Percentiles rank a stretch among this genome's conserved stretches.
phyloP scores from a whole-genome alignment of 2,797 vertebrate species.

The Lagocephalus sceleratus region DNA sequence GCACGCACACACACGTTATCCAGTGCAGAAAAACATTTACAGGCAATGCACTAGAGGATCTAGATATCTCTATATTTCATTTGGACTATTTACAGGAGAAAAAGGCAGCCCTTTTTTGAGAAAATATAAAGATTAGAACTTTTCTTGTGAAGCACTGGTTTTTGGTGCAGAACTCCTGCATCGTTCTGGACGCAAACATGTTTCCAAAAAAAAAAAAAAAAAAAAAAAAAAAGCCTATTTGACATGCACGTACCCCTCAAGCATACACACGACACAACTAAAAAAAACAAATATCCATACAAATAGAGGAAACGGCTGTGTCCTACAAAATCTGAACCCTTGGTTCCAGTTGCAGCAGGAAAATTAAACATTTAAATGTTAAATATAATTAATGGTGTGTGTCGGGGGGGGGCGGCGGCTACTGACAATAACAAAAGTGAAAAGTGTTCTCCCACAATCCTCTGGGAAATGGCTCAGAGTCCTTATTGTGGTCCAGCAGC shows the following conservation, averaged over 20 bases:
- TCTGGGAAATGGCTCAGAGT: slow-evolving; percentile 66
- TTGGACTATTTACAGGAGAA: slow-evolving; percentile 81
- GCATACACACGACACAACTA: slow-evolving; percentile 51
- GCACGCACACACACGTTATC: slow-evolving; percentile 8
- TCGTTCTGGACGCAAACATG: slow-evolving; percentile 48
- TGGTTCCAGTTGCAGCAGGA: slow-evolving; percentile 57
- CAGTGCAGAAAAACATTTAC: slow-evolving; percentile 65
- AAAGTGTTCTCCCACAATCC: slow-evolving; percentile 56
- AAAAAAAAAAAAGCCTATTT: slow-evolving; percentile 45
- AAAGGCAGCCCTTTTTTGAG: slow-evolving; percentile 91
- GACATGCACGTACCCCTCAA: slow-evolving; percentile 58
- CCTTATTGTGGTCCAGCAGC: slow-evolving; percentile 61
- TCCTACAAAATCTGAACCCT: slow-evolving; percentile 50
- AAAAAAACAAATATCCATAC: slow-evolving; percentile 50
- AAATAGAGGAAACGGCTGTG: slow-evolving; percentile 48
- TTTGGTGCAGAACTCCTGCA: slow-evolving; percentile 62
- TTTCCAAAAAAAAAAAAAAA: neutral
- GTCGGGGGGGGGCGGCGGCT: slow-evolving; percentile 24
- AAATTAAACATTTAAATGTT: slow-evolving; percentile 23
- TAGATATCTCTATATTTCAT: slow-evolving; percentile 71
- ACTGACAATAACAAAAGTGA: slow-evolving; percentile 48
- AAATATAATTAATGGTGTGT: slow-evolving; percentile 42
- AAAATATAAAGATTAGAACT: slow-evolving; percentile 77
- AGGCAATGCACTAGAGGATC: slow-evolving; percentile 81
- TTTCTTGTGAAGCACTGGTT: slow-evolving; percentile 78